phyloP scores from a whole-genome alignment of 1,140 invertebrate genomes.

The Mizuhopecten yessoensis region DNA sequence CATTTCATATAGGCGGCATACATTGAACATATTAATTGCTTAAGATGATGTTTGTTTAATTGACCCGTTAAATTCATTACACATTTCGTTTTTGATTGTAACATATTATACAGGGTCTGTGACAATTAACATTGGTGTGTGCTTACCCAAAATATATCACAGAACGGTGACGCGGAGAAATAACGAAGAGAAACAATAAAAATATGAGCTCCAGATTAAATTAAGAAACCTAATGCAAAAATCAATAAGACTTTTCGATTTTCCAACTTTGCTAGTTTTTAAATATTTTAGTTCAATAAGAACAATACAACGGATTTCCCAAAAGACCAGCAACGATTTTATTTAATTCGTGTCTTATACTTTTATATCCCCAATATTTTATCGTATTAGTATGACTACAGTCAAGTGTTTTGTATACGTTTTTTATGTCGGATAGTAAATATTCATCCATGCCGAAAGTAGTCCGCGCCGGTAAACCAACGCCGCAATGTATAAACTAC shows the following conservation, averaged over 20 bases:
- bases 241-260: constrained; percentile 33
- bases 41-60: too few species aligned
- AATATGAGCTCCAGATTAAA: constrained; percentile 22
- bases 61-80: too few species aligned
- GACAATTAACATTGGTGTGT: too few species aligned
- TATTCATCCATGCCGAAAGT: constrained; percentile 38
- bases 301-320: neutral
- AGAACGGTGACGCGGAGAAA: constrained; percentile 7
- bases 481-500: constrained; percentile 19
- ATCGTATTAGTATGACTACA: constrained; percentile 28
- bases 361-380: constrained; percentile 35
- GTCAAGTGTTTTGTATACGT: constrained; percentile 34
- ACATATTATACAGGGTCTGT: too few species aligned
- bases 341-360: neutral
- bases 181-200: neutral
- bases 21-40: too few species aligned
- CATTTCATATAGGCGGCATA: too few species aligned
- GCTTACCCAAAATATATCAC: neutral
- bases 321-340: neutral
- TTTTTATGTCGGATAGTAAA: constrained; percentile 36
- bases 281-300: constrained; percentile 19
- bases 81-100: too few species aligned
- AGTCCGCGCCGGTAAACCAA: constrained; percentile 23
- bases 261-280: constrained; percentile 33
- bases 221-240: constrained; percentile 28